Conservation (phyloP, 2,113 vertebrate species). For the Tricholaema leucomelas region DNA sequence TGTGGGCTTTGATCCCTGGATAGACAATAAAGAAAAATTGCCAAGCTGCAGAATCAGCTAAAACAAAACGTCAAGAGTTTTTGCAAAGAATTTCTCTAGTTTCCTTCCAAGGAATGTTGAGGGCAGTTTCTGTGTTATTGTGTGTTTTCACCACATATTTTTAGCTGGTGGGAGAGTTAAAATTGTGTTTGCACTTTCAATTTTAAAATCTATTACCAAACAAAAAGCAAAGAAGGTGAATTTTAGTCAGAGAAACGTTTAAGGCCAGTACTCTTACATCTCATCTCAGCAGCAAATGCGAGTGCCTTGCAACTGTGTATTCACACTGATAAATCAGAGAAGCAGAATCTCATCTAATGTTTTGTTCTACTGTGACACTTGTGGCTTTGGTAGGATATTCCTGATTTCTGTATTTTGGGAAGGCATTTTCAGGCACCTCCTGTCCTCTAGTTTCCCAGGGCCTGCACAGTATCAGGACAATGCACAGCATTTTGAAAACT, state of each 20-base stretch:
- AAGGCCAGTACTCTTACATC: not conserved
- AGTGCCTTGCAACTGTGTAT: not conserved
- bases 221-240: not conserved
- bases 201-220: not conserved
- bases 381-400: accelerated
- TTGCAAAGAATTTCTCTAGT: not conserved
- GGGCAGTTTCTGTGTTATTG: not conserved
- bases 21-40: not conserved
- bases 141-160: not conserved
- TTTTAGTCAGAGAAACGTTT: not conserved
- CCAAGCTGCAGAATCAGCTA: conserved; percentile 2
- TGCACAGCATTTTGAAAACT: not conserved
- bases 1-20: not conserved
- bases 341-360: not conserved
- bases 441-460: not conserved
- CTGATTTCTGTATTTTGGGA: not conserved
- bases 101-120: not conserved
- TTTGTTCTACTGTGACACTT: not conserved
- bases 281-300: not conserved
- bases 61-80: not conserved
- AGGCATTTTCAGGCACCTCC: not conserved
- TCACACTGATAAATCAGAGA: not conserved
- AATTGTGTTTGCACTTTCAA: not conserved
- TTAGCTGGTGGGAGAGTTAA: not conserved
- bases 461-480: not conserved